Base-by-base conservation (phyloP, 2,888 invertebrate species). In the Epinotia brunnichana region DNA sequence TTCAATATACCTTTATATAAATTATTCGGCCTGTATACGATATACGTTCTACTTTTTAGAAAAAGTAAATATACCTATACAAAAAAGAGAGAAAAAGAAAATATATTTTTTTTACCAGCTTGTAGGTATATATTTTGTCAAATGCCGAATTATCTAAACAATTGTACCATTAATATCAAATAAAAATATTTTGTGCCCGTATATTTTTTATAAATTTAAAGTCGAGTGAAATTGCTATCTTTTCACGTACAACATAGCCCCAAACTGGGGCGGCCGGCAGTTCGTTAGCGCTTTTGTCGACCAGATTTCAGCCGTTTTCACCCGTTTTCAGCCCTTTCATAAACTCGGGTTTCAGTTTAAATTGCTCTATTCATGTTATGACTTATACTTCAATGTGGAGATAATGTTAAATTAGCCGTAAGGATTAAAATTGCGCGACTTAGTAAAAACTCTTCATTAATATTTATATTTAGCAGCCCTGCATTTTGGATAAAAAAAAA, bases 241-340 rank as follows among this genome's bases (percentile, higher is more conserved):
- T 71, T 66, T 66, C 59, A 53, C 70, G 70, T 64, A 66, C 59
- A 51, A 59, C 54, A 54, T 41, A 61, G 29, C 56, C 29, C 71
- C 64, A 53, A 71, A 71, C 64, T 60, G 53, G 70, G 10, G 70
- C 63, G 60, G 54, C 54, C 67, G 71, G 70, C 19, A 66, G 68
- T 68, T 73, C 72, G 72, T 73, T 73, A 73, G 68, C 68, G 61
- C 68, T 57, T 73, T 73, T 73, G 72, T 73, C 66, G 66, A 41
- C 41, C 61, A 60, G 71, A 72, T 70, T 70, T 64, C 67, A 54
- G 54, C 41, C 71, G 64, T 59, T 70, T 71, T 60, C 59, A 70
- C 64, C 59, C 70, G 44, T 66, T 70, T 70, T 64, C 66, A 66
- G 60, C 67, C 44, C 63, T 72, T 72, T 72, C 71, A 72, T 56